Evolutionary conservation across 2,113 vertebrate species (phyloP).

Genomic region (Myrmophylax atrothorax): DNA sequence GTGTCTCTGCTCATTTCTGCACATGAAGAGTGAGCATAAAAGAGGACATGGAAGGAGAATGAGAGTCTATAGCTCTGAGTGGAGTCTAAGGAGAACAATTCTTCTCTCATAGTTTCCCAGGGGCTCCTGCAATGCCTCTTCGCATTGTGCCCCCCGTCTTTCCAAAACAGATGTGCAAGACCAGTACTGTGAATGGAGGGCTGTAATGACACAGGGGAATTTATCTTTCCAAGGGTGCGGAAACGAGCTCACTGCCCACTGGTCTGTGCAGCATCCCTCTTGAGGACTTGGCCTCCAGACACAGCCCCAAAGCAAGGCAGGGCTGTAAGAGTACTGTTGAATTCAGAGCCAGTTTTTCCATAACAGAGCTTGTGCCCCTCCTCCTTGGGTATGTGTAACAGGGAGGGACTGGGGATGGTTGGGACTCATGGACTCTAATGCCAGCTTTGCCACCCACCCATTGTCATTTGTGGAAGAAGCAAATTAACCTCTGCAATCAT

Average conservation of each 20-base stretch:
- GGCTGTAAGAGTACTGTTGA: background rate
- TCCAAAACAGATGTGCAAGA: background rate
- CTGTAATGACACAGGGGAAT: background rate
- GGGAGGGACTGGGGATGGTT: background rate
- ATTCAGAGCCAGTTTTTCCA: background rate
- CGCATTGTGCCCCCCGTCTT: background rate
- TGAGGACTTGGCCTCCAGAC: background rate
- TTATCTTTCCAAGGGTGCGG: background rate
- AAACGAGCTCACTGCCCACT: background rate
- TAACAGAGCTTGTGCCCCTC: background rate
- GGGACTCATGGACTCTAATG: background rate
- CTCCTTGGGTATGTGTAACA: background rate
- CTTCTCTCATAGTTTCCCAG: background rate
- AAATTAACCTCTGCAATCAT: constrained; percentile 58
- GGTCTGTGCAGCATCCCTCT: background rate
- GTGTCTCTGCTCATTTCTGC: background rate
- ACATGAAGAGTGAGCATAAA: background rate
- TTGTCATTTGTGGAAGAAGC: constrained; percentile 7
- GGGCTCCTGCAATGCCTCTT: background rate
- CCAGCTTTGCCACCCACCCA: constrained; percentile 4
- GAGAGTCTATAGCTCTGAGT: background rate
- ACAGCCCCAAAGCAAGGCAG: background rate
- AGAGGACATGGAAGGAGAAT: background rate
- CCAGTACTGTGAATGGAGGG: background rate
- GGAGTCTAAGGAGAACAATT: background rate